phyloP scores from a whole-genome alignment of 2,113 vertebrate species.

The Trogon melanurus region DNA sequence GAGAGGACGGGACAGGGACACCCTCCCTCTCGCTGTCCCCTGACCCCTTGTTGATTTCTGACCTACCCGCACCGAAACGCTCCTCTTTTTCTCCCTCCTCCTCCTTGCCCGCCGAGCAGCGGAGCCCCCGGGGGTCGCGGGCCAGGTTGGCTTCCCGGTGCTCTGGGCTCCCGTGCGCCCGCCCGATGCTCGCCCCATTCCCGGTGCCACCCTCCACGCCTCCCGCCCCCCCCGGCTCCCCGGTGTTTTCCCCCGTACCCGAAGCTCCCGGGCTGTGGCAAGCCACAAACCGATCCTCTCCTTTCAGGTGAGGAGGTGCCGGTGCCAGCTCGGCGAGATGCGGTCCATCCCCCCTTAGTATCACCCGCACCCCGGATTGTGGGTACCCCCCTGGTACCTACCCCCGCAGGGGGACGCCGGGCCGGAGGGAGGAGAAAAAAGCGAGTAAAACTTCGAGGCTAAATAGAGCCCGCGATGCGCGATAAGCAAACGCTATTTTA shows the following conservation, averaged over 20 bases:
- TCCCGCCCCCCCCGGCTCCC: no score
- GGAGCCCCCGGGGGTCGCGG: not conserved
- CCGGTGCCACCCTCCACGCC: no score
- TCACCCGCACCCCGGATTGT: not conserved
- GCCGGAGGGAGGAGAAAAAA: not conserved
- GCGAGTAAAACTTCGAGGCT: not conserved
- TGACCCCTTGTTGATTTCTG: not conserved
- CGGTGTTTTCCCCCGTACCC: no score
- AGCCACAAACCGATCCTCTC: not conserved
- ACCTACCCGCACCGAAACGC: not conserved
- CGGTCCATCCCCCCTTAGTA: not conserved
- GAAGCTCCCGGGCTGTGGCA: no score
- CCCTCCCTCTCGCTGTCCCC: no score
- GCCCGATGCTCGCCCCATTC: not conserved
- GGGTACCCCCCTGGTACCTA: fast-evolving
- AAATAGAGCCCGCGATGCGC: not conserved
- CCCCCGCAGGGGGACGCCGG: no score
- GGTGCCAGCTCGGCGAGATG: not conserved
- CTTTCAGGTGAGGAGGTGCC: not conserved
- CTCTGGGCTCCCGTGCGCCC: not conserved
- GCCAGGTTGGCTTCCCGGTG: not conserved
- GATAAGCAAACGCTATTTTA: not conserved
- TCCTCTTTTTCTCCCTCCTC: not conserved
- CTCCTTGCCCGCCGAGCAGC: not conserved
- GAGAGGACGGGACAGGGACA: not conserved